These are phyloP conservation scores for Pheosia gnoma DNA, from an alignment of 2,888 invertebrate species.

Conservation along the genomic window DNA sequence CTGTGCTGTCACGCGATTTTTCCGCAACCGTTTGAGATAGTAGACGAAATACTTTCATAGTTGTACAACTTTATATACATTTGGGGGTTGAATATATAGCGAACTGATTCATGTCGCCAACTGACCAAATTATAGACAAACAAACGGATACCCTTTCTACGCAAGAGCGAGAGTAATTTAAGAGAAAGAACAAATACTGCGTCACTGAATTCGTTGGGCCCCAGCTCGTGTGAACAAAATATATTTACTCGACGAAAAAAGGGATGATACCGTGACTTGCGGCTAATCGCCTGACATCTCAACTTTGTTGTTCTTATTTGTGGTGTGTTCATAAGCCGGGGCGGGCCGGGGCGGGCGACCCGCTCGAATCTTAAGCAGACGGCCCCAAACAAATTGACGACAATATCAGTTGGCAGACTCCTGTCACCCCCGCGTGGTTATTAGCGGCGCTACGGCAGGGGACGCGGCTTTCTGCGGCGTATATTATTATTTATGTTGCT, in stretches of 20 bases:
- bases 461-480: slow-evolving; percentile 29
- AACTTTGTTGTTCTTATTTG: slow-evolving; percentile 80
- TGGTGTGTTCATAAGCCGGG: slow-evolving; percentile 73
- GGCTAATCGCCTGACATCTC: slow-evolving; percentile 76
- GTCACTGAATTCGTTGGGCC: slow-evolving; percentile 12
- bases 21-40: neutral
- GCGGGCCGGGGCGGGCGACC: slow-evolving; percentile 58
- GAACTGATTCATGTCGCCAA: no score
- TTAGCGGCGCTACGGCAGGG: slow-evolving; percentile 53
- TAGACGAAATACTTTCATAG: neutral
- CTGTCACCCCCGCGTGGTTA: slow-evolving; percentile 69
- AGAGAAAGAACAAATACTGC: neutral
- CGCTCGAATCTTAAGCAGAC: slow-evolving; percentile 72
- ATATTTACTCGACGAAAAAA: slow-evolving; percentile 61
- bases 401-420: slow-evolving; percentile 75
- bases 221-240: slow-evolving; percentile 47
- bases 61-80: no score
- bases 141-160: neutral
- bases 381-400: slow-evolving; percentile 76
- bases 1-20: slow-evolving; percentile 3
- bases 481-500: slow-evolving; percentile 42
- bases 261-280: slow-evolving; percentile 66
- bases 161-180: neutral
- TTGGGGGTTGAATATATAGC: no score
- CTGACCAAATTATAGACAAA: no score